phyloP scores from a whole-genome alignment of 2,888 invertebrate species.

The Exocentrus adspersus region DNA sequence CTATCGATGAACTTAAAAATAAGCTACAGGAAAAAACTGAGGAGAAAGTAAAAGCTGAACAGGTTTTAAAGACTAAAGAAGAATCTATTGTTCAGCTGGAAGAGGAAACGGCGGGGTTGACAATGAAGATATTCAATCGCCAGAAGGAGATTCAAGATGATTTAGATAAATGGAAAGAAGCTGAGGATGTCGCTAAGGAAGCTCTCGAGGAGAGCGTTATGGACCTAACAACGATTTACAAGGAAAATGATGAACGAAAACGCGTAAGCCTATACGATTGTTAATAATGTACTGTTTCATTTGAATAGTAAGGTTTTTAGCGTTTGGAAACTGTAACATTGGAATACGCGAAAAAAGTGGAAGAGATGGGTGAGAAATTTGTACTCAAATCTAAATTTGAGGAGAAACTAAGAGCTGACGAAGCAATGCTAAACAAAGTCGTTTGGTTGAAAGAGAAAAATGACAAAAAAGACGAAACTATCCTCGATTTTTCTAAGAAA shows the following conservation, averaged over 20 bases:
- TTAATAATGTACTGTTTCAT: background rate
- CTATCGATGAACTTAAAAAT: conserved; percentile 1
- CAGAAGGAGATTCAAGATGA: background rate
- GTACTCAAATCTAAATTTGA: background rate
- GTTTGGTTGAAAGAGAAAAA: conserved; percentile 3
- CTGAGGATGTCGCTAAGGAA: background rate
- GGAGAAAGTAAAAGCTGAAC: background rate
- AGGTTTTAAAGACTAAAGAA: background rate
- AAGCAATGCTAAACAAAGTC: background rate
- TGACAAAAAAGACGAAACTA: background rate
- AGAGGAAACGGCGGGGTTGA: background rate
- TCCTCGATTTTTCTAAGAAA: background rate
- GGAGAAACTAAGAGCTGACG: background rate
- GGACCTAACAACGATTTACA: background rate
- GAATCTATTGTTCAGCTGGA: conserved; percentile 3
- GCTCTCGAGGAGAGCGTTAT: background rate
- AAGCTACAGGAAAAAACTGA: background rate
- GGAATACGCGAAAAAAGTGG: conserved; percentile 1
- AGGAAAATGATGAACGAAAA: background rate
- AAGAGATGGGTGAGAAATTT: background rate
- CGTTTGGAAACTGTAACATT: background rate
- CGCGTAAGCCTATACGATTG: background rate
- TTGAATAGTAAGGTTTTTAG: conserved; percentile 17
- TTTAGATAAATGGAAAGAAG: background rate
- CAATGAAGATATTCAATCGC: background rate